Evolutionary conservation across 1,140 invertebrate species (phyloP).

Genomic region (Drosophila mayri): DNA sequence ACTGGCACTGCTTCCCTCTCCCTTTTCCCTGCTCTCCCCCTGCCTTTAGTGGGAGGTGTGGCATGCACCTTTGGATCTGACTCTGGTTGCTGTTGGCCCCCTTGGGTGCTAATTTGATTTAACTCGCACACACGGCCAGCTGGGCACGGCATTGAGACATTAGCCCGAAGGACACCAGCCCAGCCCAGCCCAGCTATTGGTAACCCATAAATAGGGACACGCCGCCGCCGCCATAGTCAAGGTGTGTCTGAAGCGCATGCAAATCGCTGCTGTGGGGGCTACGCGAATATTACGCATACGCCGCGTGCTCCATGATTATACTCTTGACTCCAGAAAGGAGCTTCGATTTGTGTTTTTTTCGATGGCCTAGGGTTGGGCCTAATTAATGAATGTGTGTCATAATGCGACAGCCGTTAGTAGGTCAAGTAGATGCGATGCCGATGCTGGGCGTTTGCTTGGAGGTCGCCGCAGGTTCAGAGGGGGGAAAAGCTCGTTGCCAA

Average conservation of each 20-base stretch:
- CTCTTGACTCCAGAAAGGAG: constrained; percentile 5
- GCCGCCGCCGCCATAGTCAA: constrained; percentile 7
- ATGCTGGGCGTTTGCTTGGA: constrained; percentile 69
- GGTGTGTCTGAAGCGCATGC: constrained; percentile 49
- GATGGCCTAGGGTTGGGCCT: constrained; percentile 53
- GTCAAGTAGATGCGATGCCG: constrained; percentile 73
- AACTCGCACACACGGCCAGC: constrained; percentile 51
- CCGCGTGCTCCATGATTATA: constrained; percentile 31
- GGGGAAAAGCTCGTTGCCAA: constrained; percentile 59
- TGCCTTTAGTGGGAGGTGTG: constrained; percentile 47
- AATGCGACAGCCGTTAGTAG: constrained; percentile 81
- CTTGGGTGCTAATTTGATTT: constrained; percentile 74
- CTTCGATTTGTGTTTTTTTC: not conserved
- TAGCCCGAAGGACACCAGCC: constrained; percentile 63
- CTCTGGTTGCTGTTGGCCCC: constrained; percentile 19
- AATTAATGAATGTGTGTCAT: constrained; percentile 82
- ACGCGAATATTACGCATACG: constrained; percentile 55
- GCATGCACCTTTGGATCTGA: constrained; percentile 59
- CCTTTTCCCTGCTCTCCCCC: not conserved
- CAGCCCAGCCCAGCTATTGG: constrained; percentile 34
- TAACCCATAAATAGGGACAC: constrained; percentile 52
- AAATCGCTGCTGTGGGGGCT: constrained; percentile 11
- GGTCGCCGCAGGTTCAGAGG: constrained; percentile 50
- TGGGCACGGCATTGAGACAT: constrained; percentile 81
- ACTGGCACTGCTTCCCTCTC: not conserved